Evolutionary conservation across 2,888 invertebrate species (phyloP).

Genomic region (Plagiodera versicolora): DNA sequence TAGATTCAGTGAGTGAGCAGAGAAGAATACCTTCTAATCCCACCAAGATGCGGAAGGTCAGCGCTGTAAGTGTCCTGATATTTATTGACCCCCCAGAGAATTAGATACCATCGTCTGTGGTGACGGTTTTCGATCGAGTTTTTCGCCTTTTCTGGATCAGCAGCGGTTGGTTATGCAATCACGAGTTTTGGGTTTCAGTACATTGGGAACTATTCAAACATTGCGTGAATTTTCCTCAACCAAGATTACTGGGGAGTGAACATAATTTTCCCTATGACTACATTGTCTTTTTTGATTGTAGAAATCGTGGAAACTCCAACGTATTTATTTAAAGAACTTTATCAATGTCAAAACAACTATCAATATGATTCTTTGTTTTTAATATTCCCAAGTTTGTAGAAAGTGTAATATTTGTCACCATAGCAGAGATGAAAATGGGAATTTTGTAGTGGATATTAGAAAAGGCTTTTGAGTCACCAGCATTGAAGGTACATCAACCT

Average conservation of each 20-base stretch:
- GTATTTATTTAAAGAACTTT: too few relatives aligned
- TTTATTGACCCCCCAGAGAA: conserved; percentile 42
- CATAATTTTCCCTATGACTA: too few relatives aligned
- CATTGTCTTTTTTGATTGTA: too few relatives aligned
- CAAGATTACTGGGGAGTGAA: too few relatives aligned
- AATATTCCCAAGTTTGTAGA: background rate
- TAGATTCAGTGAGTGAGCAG: conserved; percentile 89
- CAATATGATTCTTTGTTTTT: too few relatives aligned
- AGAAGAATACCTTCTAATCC: conserved; percentile 61
- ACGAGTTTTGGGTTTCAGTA: too few relatives aligned
- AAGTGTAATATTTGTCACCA: background rate
- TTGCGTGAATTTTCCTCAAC: too few relatives aligned
- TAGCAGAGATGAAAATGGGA: background rate
- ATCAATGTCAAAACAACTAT: too few relatives aligned
- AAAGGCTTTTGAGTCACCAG: conserved; percentile 20
- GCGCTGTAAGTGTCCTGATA: conserved; percentile 77
- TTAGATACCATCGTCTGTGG: conserved; percentile 32
- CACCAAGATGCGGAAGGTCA: conserved; percentile 84
- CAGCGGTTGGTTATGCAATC: too few relatives aligned
- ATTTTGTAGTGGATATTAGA: background rate
- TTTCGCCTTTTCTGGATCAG: too few relatives aligned
- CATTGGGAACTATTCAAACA: too few relatives aligned
- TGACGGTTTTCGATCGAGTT: conserved; percentile 7
- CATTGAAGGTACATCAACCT: conserved; percentile 32
- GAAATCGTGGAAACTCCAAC: too few relatives aligned